Conservation (phyloP, 2,113 vertebrate species). For the Phodopus roborovskii region DNA sequence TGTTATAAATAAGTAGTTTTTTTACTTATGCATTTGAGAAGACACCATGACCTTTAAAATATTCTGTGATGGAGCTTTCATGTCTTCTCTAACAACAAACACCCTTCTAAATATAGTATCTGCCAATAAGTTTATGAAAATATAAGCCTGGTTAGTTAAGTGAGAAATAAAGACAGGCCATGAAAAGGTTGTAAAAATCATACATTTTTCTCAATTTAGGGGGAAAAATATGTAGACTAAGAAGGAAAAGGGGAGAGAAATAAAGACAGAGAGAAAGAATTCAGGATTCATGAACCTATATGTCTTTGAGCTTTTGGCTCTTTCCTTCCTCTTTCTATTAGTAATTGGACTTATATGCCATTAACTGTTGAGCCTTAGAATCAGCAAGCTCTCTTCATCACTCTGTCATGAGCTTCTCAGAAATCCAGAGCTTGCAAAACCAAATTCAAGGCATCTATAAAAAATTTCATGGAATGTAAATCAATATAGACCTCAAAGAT, state of each 20-base stretch:
- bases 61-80: not conserved
- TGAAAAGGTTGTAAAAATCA: not conserved
- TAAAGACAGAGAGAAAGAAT: not conserved
- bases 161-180: not conserved
- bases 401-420: not conserved
- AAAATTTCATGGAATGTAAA: not conserved
- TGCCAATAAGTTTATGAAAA: not conserved
- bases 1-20: not conserved
- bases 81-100: not conserved
- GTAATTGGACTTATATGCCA: not conserved
- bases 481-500: not conserved
- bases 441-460: not conserved
- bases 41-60: not conserved
- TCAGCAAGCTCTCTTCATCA: not conserved
- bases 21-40: not conserved
- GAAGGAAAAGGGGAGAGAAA: not conserved
- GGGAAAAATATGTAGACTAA: not conserved
- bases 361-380: constrained; percentile 6
- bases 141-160: not conserved
- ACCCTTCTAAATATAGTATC: not conserved
- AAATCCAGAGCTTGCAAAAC: not conserved
- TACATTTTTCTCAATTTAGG: not conserved
- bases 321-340: not conserved
- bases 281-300: not conserved
- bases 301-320: not conserved